Percentiles rank a stretch among this genome's conserved stretches.
Evolutionary conservation across 2,797 vertebrate species (phyloP).

Genomic region (Lacerta agilis): DNA sequence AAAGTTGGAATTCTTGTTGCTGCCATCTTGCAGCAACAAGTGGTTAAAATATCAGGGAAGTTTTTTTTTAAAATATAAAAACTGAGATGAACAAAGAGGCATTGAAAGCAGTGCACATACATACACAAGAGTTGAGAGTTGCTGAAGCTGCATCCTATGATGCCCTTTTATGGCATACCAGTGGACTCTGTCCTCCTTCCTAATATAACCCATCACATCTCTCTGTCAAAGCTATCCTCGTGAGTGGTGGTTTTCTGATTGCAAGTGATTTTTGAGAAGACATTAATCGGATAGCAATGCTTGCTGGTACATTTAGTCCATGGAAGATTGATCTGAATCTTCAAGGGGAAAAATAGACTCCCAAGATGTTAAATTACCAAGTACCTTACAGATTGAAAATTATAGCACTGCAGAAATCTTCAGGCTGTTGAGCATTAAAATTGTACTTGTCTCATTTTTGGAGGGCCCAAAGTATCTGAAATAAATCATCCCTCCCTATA

Average conservation of each 20-base stretch:
- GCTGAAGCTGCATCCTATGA: neutral
- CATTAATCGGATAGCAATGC: neutral
- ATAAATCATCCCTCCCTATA: neutral
- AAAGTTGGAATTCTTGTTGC: neutral
- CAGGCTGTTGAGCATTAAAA: neutral
- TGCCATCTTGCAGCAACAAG: neutral
- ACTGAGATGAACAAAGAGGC: neutral
- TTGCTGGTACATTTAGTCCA: neutral
- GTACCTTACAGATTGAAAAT: neutral
- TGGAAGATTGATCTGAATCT: neutral
- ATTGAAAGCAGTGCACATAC: neutral
- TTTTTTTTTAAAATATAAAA: neutral
- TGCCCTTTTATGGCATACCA: neutral
- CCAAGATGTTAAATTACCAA: constrained; percentile 8
- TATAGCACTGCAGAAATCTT: constrained; percentile 21
- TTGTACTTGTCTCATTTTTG: neutral
- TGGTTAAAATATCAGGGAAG: neutral
- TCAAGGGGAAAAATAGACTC: neutral
- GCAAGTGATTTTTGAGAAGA: constrained; percentile 4
- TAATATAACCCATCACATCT: neutral
- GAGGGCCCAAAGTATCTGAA: neutral
- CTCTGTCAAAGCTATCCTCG: neutral
- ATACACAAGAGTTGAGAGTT: neutral
- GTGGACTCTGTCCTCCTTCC: neutral
- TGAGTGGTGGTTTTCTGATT: constrained; percentile 7